Evolutionary conservation across 2,797 vertebrate genomes (phyloP).

Genomic region (Caiman crocodilus): DNA sequence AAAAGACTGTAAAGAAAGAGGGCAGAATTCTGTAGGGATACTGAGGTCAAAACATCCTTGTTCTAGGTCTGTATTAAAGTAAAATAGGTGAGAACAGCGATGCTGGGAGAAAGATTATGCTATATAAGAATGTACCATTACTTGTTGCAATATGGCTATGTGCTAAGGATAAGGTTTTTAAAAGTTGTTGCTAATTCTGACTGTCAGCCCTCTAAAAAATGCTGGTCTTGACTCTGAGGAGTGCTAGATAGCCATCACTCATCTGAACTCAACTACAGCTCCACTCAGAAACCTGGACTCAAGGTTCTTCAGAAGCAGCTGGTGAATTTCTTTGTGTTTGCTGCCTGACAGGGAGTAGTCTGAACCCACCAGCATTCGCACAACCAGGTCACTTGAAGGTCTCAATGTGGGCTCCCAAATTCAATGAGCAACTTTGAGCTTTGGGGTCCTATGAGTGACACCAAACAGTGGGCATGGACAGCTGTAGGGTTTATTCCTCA

Average conservation of each 20-base stretch:
- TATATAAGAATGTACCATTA: background rate
- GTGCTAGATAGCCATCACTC: background rate
- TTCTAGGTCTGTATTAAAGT: rapidly evolving
- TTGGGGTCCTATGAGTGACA: background rate
- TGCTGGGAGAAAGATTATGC: background rate
- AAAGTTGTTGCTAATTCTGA: background rate
- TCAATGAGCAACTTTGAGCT: too few relatives aligned
- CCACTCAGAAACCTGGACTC: background rate
- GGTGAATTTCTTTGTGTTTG: rapidly evolving
- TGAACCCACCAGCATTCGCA: too few relatives aligned
- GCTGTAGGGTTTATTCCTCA: background rate
- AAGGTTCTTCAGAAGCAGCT: background rate
- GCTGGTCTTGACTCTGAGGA: background rate
- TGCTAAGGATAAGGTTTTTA: background rate
- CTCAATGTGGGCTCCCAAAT: too few relatives aligned
- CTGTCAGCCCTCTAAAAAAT: background rate
- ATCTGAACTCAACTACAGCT: background rate
- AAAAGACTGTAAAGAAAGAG: rapidly evolving
- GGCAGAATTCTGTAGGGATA: too few relatives aligned
- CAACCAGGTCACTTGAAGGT: too few relatives aligned
- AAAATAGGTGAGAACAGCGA: rapidly evolving
- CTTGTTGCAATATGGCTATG: too few relatives aligned
- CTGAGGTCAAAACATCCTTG: rapidly evolving
- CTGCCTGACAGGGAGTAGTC: rapidly evolving
- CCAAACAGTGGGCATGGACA: background rate